A percentile compares a stretch with the other conserved stretches of the same genome.
phyloP scores from a whole-genome alignment of 1,140 invertebrate genomes.

The Elysia chlorotica region DNA sequence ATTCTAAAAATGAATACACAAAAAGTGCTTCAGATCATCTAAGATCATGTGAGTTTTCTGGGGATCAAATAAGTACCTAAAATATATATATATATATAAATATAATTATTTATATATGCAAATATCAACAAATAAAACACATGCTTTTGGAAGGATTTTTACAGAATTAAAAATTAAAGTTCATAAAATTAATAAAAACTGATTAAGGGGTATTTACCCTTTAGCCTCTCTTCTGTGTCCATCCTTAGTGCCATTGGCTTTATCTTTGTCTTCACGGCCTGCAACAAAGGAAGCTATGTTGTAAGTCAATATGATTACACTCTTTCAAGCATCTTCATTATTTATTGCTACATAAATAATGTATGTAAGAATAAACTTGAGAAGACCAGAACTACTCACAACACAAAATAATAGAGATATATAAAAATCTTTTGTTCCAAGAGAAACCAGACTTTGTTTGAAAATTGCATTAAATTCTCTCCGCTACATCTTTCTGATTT shows the following conservation, averaged over 20 bases:
- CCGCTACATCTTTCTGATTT: no score
- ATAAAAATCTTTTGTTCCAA: no score
- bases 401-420: no score
- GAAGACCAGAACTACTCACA: no score
- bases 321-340: no score
- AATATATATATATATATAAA: neutral
- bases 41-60: neutral
- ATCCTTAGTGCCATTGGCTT: conserved; percentile 4
- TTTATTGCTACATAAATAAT: no score
- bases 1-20: no score
- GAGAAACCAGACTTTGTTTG: no score
- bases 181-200: neutral
- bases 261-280: conserved; percentile 18
- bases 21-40: neutral
- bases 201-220: neutral
- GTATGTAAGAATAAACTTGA: no score
- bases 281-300: no score
- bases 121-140: neutral
- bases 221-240: neutral
- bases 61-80: neutral
- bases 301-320: no score
- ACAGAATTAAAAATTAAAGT: neutral
- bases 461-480: no score
- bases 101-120: neutral
- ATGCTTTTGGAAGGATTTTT: neutral